A percentile compares a stretch with the other conserved stretches of the same genome.
phyloP scores from a whole-genome alignment of 2,113 vertebrate genomes.

The Marcusenius ussheri region DNA sequence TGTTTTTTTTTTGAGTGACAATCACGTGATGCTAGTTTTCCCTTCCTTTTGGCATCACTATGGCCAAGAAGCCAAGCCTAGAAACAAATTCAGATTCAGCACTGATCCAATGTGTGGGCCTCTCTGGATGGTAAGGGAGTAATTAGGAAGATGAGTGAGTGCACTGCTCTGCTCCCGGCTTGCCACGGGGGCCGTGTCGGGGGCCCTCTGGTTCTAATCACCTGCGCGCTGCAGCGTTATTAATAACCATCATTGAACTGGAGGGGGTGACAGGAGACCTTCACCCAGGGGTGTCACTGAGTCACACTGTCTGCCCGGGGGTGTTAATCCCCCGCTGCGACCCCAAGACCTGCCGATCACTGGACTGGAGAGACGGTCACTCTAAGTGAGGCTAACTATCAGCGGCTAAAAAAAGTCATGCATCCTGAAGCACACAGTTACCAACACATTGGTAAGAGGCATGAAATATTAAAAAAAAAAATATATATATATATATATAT shows the following conservation, averaged over 20 bases:
- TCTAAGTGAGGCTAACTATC: not conserved
- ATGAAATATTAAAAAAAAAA: not conserved
- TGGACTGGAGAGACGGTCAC: not conserved
- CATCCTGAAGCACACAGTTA: not conserved
- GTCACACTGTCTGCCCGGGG: not conserved
- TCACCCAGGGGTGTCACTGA: not conserved
- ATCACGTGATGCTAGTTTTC: not conserved
- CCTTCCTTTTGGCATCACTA: not conserved
- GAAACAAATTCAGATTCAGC: not conserved
- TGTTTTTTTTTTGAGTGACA: not conserved
- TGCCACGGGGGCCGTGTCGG: not conserved
- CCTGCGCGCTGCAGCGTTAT: not conserved
- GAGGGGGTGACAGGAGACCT: not conserved
- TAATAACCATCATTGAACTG: conserved; percentile 18
- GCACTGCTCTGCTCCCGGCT: not conserved
- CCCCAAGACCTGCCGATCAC: not conserved
- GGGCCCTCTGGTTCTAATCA: conserved; percentile 16
- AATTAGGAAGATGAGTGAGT: conserved; percentile 18
- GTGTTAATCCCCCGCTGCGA: not conserved
- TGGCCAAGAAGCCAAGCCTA: not conserved
- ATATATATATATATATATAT: not conserved
- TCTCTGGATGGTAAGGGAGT: not conserved
- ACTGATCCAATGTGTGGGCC: conserved; percentile 5
- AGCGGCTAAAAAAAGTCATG: not conserved
- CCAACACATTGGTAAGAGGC: not conserved